Conservation (phyloP, 1,140 invertebrate species). For the Drosophila mojavensis region DNA sequence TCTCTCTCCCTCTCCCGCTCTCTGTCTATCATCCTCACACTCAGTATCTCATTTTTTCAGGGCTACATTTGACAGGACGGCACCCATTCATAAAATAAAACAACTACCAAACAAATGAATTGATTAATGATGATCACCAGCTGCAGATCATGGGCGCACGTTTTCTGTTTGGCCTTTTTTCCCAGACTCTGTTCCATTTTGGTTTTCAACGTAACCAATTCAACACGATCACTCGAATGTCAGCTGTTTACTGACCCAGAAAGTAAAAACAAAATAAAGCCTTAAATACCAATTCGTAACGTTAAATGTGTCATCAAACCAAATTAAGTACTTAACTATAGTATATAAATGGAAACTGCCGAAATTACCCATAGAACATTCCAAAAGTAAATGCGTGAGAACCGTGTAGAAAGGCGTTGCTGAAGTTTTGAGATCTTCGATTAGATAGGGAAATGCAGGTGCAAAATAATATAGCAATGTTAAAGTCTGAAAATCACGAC, state of each 20-base stretch:
- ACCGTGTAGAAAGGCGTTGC: too few relatives aligned
- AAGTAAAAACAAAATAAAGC: conserved; percentile 9
- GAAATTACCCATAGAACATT: too few relatives aligned
- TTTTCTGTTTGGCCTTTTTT: conserved; percentile 31
- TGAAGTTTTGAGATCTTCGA: too few relatives aligned
- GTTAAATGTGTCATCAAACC: too few relatives aligned
- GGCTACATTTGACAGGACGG: conserved; percentile 19
- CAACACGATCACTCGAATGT: conserved; percentile 17
- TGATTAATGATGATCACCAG: conserved; percentile 48
- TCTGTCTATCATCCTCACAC: background rate
- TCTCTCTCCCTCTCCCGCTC: background rate
- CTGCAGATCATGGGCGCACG: conserved; percentile 31
- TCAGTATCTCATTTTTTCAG: background rate
- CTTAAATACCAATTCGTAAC: background rate
- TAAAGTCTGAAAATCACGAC: too few relatives aligned
- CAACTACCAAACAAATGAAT: conserved; percentile 7
- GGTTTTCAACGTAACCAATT: conserved; percentile 19
- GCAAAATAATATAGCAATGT: too few relatives aligned
- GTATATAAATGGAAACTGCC: too few relatives aligned
- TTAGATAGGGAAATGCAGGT: too few relatives aligned
- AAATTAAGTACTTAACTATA: too few relatives aligned
- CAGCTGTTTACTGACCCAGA: conserved; percentile 25
- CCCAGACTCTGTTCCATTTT: conserved; percentile 18
- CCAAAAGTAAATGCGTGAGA: too few relatives aligned
- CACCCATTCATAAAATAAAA: conserved; percentile 25